Percentiles rank a stretch among this genome's conserved stretches.
Conservation (phyloP, 2,113 vertebrate genomes). For the Dendropsophus ebraccatus region DNA sequence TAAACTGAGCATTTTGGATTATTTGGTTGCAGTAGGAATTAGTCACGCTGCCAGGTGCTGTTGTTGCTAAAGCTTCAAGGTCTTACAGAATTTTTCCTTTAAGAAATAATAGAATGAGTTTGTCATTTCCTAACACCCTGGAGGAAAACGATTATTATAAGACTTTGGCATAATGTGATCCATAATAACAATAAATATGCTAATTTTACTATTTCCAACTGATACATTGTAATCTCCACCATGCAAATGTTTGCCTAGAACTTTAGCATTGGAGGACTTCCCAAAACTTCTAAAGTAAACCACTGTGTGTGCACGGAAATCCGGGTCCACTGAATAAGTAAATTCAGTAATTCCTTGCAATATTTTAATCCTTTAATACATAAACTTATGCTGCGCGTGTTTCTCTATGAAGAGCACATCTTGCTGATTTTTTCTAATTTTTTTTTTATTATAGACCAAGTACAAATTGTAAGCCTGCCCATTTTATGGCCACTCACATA, state of each 20-base stretch:
- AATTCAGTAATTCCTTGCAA: not conserved
- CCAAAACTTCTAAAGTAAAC: not conserved
- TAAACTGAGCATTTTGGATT: slow-evolving; percentile 2
- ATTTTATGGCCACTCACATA: not conserved
- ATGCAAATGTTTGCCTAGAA: not conserved
- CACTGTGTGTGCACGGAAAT: not conserved
- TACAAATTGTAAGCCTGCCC: too few species aligned
- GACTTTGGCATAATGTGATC: not conserved
- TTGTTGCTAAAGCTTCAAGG: not conserved
- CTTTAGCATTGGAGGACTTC: not conserved
- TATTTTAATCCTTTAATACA: not conserved
- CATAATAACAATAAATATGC: not conserved
- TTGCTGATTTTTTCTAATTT: not conserved
- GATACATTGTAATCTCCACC: not conserved
- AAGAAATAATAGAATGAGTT: not conserved
- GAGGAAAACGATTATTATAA: not conserved
- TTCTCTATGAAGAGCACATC: not conserved
- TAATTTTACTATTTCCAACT: not conserved
- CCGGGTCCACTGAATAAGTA: not conserved
- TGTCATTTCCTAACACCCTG: not conserved
- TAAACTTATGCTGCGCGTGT: not conserved
- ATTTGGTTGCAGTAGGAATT: slow-evolving; percentile 1
- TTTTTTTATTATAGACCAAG: not conserved
- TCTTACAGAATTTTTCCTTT: not conserved
- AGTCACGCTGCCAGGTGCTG: slow-evolving; percentile 37